These are phyloP conservation scores for Gnathochromis pfefferi DNA, from an alignment of 2,113 vertebrate species.

Conservation along the genomic window DNA sequence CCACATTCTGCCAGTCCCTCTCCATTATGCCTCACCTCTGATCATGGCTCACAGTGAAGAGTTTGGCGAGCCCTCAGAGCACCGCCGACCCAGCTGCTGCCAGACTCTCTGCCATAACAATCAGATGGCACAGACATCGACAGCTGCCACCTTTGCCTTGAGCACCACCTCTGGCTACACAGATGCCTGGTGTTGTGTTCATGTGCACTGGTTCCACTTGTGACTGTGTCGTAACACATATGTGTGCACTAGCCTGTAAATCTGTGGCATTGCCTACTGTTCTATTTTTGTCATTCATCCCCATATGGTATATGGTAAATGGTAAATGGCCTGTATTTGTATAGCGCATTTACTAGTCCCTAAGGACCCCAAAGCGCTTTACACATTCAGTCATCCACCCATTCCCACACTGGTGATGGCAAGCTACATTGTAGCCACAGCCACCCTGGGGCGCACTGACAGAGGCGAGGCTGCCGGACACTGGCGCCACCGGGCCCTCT, in stretches of 20 bases:
- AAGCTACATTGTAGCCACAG: too few relatives aligned
- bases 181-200: conserved; percentile 9
- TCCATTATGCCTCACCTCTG: conserved; percentile 52
- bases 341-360: background rate
- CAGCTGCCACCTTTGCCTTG: conserved; percentile 21
- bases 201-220: background rate
- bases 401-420: background rate
- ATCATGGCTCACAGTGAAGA: conserved; percentile 37
- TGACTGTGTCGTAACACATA: background rate
- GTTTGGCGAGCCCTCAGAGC: conserved; percentile 40
- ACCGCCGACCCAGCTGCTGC: conserved; percentile 30
- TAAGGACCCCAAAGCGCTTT: background rate
- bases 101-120: conserved; percentile 28
- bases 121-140: background rate
- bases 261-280: background rate
- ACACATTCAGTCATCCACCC: background rate
- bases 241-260: background rate
- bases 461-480: too few relatives aligned
- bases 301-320: background rate
- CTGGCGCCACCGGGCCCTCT: too few relatives aligned
- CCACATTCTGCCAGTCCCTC: conserved; percentile 5
- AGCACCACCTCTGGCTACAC: conserved; percentile 30
- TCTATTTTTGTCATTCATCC: conserved; percentile 21
- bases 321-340: background rate
- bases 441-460: too few relatives aligned